These are phyloP conservation scores for Mustela erminea DNA, from an alignment of 2,797 vertebrate genomes.

Conservation along the genomic window DNA sequence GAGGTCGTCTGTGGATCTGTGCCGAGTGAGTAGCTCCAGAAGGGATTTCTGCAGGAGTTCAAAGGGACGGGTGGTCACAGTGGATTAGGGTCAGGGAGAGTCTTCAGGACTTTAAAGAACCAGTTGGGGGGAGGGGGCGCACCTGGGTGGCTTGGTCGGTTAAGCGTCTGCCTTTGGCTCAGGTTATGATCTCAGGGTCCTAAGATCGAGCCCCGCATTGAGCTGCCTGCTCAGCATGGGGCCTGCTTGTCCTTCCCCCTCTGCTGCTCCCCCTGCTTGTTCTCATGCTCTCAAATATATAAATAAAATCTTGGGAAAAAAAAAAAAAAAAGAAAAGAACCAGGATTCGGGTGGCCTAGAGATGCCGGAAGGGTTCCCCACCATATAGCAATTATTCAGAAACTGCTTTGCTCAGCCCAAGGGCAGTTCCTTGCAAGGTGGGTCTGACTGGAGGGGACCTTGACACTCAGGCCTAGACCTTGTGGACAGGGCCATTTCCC, in stretches of 20 bases:
- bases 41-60: neutral
- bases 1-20: neutral
- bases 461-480: neutral
- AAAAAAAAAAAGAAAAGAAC: too few relatives aligned
- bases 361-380: neutral
- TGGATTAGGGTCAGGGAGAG: neutral
- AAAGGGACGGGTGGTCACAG: neutral
- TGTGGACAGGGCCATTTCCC: neutral
- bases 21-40: neutral
- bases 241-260: too few relatives aligned
- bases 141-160: neutral
- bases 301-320: neutral
- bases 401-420: neutral
- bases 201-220: too few relatives aligned
- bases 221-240: too few relatives aligned
- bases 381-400: neutral
- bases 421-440: neutral
- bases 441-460: neutral
- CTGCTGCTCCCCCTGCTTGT: too few relatives aligned
- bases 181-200: neutral
- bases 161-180: neutral
- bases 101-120: neutral
- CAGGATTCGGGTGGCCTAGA: neutral
- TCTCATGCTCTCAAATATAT: neutral
- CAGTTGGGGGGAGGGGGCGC: rapidly evolving